phyloP scores from a whole-genome alignment of 2,113 vertebrate species.

The Limanda limanda region DNA sequence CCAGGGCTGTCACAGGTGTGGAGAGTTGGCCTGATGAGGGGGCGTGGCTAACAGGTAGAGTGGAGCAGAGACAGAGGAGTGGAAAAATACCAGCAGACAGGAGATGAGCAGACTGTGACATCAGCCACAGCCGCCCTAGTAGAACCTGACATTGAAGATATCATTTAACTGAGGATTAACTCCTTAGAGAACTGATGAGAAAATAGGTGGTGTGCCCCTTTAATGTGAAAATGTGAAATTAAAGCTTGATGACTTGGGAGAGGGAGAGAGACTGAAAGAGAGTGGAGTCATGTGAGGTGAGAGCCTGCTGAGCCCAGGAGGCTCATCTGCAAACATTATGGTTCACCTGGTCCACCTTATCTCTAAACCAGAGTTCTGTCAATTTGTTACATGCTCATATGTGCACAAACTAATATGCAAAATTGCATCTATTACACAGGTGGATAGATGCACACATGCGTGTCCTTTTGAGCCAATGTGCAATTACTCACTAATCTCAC shows the following conservation, averaged over 20 bases:
- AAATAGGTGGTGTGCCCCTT: neutral
- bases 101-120: too few species aligned
- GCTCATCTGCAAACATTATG: conserved; percentile 45
- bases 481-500: neutral
- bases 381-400: conserved; percentile 36
- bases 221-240: neutral
- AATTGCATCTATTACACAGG: conserved; percentile 36
- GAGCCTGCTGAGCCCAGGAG: conserved; percentile 26
- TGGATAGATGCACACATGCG: conserved; percentile 5
- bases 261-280: neutral
- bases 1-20: too few species aligned
- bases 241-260: neutral
- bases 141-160: neutral
- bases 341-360: conserved; percentile 54
- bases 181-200: neutral
- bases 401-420: conserved; percentile 20
- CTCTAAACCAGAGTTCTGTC: conserved; percentile 9
- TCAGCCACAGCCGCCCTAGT: too few species aligned
- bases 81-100: too few species aligned
- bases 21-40: too few species aligned
- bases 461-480: neutral
- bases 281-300: conserved; percentile 21
- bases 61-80: too few species aligned
- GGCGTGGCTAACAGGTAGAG: too few species aligned
- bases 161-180: too few species aligned